Conservation (phyloP, 2,113 vertebrate species). For the Hippocampus barbouri region DNA sequence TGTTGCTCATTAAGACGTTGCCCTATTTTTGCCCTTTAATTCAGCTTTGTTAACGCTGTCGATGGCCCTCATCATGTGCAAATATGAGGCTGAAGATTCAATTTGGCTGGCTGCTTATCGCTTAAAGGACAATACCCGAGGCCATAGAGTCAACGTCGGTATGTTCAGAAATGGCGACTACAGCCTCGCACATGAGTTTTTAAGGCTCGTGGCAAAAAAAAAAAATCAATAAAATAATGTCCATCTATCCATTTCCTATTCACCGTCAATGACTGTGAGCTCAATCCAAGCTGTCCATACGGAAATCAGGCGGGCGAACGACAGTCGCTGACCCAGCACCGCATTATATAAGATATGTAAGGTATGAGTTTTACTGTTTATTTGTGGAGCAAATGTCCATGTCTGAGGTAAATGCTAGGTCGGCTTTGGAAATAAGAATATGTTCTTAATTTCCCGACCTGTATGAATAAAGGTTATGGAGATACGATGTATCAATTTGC, state of each 20-base stretch:
- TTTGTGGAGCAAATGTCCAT: not conserved
- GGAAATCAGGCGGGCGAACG: too few species aligned
- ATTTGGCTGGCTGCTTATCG: slow-evolving; percentile 39
- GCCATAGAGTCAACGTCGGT: slow-evolving; percentile 34
- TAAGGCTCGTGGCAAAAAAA: not conserved
- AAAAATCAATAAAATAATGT: too few species aligned
- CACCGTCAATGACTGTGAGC: too few species aligned
- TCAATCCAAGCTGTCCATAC: too few species aligned
- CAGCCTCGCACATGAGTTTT: not conserved
- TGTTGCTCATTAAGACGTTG: slow-evolving; percentile 53
- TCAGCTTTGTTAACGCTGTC: slow-evolving; percentile 44
- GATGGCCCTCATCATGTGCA: slow-evolving; percentile 43
- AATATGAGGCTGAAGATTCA: slow-evolving; percentile 43
- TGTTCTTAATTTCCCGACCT: not conserved
- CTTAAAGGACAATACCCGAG: slow-evolving; percentile 46
- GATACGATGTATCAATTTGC: not conserved
- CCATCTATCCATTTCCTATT: too few species aligned
- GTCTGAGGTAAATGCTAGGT: not conserved
- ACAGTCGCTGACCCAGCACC: too few species aligned
- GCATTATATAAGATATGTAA: too few species aligned
- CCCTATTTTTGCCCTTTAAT: slow-evolving; percentile 36
- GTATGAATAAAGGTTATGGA: not conserved
- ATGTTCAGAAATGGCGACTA: slow-evolving; percentile 8
- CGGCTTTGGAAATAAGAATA: not conserved
- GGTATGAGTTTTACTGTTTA: not conserved